Percentiles rank a stretch among this genome's conserved stretches.
phyloP scores from a whole-genome alignment of 2,888 invertebrate species.

The Periphyllus acericola region DNA sequence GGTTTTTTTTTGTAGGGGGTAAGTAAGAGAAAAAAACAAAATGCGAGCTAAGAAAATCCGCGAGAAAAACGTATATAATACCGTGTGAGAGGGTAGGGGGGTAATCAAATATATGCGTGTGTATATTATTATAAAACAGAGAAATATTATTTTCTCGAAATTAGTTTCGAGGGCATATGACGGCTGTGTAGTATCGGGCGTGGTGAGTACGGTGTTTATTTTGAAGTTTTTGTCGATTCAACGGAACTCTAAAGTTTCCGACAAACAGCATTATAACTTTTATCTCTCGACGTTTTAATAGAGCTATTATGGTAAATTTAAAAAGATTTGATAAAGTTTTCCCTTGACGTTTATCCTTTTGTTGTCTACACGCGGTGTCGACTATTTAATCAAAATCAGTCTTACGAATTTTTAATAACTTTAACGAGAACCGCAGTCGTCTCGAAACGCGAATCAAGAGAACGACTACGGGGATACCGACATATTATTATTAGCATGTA shows the following conservation, averaged over 20 bases:
- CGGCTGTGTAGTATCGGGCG: not conserved
- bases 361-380: conserved; percentile 48
- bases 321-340: conserved; percentile 55
- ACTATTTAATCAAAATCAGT: conserved; percentile 55
- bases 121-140: not conserved
- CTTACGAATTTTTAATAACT: conserved; percentile 57
- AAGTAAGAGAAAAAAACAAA: no score
- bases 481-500: no score
- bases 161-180: conserved; percentile 51
- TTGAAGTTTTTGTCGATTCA: conserved; percentile 55
- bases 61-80: not conserved
- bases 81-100: not conserved
- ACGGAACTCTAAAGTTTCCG: conserved; percentile 49
- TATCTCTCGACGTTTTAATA: conserved; percentile 51
- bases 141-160: conserved; percentile 49
- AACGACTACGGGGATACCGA: not conserved
- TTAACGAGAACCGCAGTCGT: conserved; percentile 24
- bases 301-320: conserved; percentile 60
- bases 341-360: conserved; percentile 54
- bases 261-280: conserved; percentile 58
- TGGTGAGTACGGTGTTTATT: conserved; percentile 47
- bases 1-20: no score
- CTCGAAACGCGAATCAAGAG: not conserved
- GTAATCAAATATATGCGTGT: not conserved
- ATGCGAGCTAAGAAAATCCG: not conserved